Percentiles rank a stretch among this genome's conserved stretches.
phyloP scores from a whole-genome alignment of 2,113 vertebrate species.

The Lampris incognitus region DNA sequence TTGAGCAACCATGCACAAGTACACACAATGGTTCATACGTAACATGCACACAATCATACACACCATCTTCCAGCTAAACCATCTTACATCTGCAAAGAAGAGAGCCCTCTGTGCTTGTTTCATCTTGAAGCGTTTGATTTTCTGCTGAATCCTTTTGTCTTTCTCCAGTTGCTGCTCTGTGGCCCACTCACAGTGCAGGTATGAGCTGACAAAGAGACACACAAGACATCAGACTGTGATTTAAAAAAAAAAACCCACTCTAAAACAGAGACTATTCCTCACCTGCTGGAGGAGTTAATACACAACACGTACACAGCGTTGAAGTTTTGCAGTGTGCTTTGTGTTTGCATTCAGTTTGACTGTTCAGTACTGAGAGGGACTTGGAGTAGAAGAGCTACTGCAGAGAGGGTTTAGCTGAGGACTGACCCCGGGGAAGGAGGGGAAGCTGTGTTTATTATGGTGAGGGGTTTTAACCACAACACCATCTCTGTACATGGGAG shows the following conservation, averaged over 20 bases:
- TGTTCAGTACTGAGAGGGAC: no score
- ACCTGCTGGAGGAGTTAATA: no score
- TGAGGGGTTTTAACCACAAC: background rate
- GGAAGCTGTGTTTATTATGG: conserved; percentile 10
- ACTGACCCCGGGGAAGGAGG: background rate
- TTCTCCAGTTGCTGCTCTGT: conserved; percentile 96
- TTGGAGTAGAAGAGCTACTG: conserved; percentile 17
- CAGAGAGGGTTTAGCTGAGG: no score
- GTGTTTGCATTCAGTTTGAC: no score
- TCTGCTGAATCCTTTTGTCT: conserved; percentile 99
- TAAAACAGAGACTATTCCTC: no score
- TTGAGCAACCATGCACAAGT: background rate
- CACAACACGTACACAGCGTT: no score
- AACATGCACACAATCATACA: conserved; percentile 8
- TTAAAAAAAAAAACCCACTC: conserved; percentile 23
- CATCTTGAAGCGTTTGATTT: conserved; percentile 98
- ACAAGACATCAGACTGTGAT: conserved; percentile 1
- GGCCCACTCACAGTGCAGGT: conserved; percentile 99
- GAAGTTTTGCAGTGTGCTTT: no score
- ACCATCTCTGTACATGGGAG: conserved; percentile 18
- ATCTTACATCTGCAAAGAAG: conserved; percentile 98
- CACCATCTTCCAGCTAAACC: conserved; percentile 3
- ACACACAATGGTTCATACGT: background rate
- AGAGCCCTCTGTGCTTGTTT: conserved; percentile 98
- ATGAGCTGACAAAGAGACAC: conserved; percentile 84